phyloP scores from a whole-genome alignment of 1,140 invertebrate genomes.

The Neodiprion virginianus region DNA sequence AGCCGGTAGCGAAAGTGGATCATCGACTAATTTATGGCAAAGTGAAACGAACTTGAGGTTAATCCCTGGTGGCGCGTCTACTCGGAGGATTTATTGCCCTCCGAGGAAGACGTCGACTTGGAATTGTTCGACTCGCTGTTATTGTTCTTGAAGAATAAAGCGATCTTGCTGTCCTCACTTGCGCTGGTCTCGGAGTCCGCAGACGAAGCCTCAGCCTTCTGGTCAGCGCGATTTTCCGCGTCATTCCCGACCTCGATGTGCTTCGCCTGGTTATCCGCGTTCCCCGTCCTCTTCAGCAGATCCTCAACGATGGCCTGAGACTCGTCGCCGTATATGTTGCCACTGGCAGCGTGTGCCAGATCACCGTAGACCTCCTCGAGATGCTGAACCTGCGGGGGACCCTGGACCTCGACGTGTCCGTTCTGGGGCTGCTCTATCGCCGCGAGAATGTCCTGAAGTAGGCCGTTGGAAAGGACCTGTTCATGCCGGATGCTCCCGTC shows the following conservation, averaged over 20 bases:
- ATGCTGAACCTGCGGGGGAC: conserved; percentile 35
- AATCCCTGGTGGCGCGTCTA: background rate
- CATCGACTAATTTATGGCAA: conserved; percentile 21
- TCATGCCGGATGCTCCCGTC: conserved; percentile 68
- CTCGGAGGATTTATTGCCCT: background rate
- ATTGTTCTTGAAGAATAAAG: conserved; percentile 47
- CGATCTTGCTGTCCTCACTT: conserved; percentile 35
- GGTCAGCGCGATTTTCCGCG: conserved; percentile 24
- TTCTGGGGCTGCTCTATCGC: conserved; percentile 71
- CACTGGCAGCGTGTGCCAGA: conserved; percentile 32
- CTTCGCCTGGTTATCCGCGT: background rate
- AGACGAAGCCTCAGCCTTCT: background rate
- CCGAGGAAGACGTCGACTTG: conserved; percentile 23
- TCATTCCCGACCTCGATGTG: conserved; percentile 23
- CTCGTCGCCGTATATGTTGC: conserved; percentile 29
- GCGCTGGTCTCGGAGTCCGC: conserved; percentile 13
- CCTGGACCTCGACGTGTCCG: conserved; percentile 44
- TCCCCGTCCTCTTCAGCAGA: conserved; percentile 5
- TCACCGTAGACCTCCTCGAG: conserved; percentile 41
- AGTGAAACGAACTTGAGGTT: conserved; percentile 7
- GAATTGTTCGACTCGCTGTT: conserved; percentile 37
- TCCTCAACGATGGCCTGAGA: background rate
- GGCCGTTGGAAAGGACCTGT: conserved; percentile 76
- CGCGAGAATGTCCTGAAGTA: conserved; percentile 78
- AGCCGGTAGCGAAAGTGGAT: conserved; percentile 15